phyloP scores from a whole-genome alignment of 2,797 vertebrate species.

The Phoebastria nigripes region DNA sequence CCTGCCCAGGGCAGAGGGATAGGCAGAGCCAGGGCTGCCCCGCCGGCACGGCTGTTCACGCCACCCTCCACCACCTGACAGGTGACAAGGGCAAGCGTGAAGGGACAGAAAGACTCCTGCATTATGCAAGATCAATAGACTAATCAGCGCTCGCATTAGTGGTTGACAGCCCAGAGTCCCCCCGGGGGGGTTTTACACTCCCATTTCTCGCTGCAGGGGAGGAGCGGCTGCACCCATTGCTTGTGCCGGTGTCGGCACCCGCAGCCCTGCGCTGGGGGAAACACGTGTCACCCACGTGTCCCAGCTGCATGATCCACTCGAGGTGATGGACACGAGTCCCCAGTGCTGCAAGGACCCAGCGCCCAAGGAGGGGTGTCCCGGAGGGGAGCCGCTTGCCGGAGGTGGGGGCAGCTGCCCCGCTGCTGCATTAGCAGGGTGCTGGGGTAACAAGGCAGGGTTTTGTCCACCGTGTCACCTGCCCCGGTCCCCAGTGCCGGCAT shows the following conservation, averaged over 20 bases:
- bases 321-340: neutral
- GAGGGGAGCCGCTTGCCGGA: neutral
- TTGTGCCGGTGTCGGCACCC: neutral
- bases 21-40: neutral
- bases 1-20: neutral
- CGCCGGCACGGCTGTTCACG: neutral
- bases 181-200: neutral
- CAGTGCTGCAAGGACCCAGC: neutral
- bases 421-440: neutral
- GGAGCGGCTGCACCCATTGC: neutral
- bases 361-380: neutral
- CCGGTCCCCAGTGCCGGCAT: fast-evolving
- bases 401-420: fast-evolving
- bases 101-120: neutral
- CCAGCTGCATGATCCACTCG: fast-evolving
- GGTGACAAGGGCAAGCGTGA: neutral
- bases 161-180: neutral
- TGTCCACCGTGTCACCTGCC: neutral
- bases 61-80: neutral
- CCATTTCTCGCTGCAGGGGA: neutral
- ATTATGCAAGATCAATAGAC: slow-evolving; percentile 20
- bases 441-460: neutral
- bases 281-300: neutral
- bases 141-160: slow-evolving; percentile 21
- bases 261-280: neutral